Evolutionary conservation across 2,888 invertebrate species (phyloP), one percentile per base, ranked within the genome.

Genomic region (Ceriagrion tenellum): DNA sequence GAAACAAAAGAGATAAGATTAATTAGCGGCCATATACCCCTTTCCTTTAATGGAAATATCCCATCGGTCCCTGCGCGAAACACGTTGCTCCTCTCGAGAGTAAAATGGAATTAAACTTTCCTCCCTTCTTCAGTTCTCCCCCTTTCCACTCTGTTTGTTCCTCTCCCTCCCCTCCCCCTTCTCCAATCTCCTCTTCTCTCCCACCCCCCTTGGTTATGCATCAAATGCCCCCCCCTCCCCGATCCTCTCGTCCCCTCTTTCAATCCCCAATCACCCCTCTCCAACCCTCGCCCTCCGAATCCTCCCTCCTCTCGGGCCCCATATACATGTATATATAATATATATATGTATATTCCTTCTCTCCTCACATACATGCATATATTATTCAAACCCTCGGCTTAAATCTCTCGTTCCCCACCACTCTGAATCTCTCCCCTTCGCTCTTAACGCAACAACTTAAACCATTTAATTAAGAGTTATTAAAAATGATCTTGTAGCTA

Each of bases 201-300:
- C 26, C 40, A 56, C 56, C 59, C 40, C 93, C n/a, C 40, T 63
- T 26, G 30, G 81, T 35, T 81, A 40, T 69, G 47, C 91, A 40
- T 40, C 63, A 26, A 40, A 91, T 35, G 16, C 23, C 63, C 63
- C 63, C 63, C 35, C 91, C 63, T 20, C 91, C 40, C 59, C 91
- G 26, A 63, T 40, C 23, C 91, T n/a, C 59, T n/a, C 88, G 47
- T 0, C n/a, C 40, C 47, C 88, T 23, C 89, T n/a, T n/a, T 89
- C 55, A 89, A 89, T 55, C 35, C 55, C 93, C 93, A 93, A 93
- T 93, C 74, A 93, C 93, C 93, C 47, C 74, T 81, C 81, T 81
- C 81, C 8, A 4, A 12, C 12, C 35, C 81, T 35, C 81, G 4
- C 35, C 47, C 69, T 69, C 69, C n/a, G n/a, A 69, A 69, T 74